Evolutionary conservation across 2,888 invertebrate species (phyloP).

Genomic region (Cheilosia pagana): DNA sequence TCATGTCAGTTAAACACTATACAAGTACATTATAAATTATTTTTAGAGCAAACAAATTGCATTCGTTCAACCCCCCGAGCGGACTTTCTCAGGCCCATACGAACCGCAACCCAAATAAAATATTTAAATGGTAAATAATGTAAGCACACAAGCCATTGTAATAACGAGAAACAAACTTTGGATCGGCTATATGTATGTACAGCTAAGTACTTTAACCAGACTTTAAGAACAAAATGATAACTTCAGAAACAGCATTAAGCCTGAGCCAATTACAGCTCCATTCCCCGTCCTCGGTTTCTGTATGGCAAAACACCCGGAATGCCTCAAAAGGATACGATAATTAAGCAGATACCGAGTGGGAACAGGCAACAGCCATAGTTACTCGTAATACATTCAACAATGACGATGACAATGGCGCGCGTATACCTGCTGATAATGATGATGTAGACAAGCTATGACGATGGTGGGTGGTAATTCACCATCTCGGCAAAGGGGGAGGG

Average conservation of each 20-base stretch:
- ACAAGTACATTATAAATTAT: constrained; percentile 28
- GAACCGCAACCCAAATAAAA: constrained; percentile 38
- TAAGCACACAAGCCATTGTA: constrained; percentile 40
- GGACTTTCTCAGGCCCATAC: not conserved
- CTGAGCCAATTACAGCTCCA: constrained; percentile 18
- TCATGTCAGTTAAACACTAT: constrained; percentile 33
- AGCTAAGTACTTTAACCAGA: constrained; percentile 15
- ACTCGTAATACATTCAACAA: constrained; percentile 50
- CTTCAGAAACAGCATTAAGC: constrained; percentile 34
- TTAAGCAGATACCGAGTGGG: constrained; percentile 19
- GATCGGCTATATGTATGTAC: not conserved
- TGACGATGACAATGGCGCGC: constrained; percentile 46
- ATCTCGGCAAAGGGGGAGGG: constrained; percentile 6
- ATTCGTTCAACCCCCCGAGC: not conserved
- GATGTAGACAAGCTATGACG: constrained; percentile 57
- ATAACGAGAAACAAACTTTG: constrained; percentile 20
- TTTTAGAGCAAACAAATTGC: constrained; percentile 42
- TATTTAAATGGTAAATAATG: constrained; percentile 48
- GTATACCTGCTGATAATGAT: constrained; percentile 43
- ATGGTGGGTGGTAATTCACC: constrained; percentile 48
- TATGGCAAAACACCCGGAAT: constrained; percentile 5
- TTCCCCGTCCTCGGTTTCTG: not conserved
- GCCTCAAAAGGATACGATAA: constrained; percentile 44
- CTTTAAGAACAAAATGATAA: constrained; percentile 35
- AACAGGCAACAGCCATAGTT: constrained; percentile 31